phyloP scores from a whole-genome alignment of 2,797 vertebrate genomes.

The Borostomias antarcticus region DNA sequence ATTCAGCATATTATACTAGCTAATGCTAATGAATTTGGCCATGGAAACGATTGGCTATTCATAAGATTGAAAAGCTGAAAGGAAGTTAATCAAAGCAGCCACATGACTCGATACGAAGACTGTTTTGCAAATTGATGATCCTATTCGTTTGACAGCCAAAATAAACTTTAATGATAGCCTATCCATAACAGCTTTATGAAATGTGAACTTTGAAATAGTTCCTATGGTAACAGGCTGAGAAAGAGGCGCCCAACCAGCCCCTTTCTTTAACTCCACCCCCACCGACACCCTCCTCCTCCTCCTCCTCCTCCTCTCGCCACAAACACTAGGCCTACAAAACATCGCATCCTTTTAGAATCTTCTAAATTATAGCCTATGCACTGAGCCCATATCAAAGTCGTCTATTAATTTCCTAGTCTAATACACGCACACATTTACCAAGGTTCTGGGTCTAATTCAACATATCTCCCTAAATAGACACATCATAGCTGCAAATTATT shows the following conservation, averaged over 20 bases:
- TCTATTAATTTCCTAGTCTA: not conserved
- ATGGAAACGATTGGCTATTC: not conserved
- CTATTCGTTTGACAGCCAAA: not conserved
- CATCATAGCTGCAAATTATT: not conserved
- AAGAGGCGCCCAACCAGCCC: constrained; percentile 59
- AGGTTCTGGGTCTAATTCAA: no score
- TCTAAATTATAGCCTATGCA: not conserved
- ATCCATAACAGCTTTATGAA: constrained; percentile 48
- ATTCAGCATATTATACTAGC: not conserved
- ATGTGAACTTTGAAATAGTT: constrained; percentile 52
- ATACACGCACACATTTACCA: no score
- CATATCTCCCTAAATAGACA: no score
- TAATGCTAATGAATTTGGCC: constrained; percentile 1
- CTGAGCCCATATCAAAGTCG: not conserved
- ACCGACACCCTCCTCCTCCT: no score
- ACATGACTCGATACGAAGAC: not conserved
- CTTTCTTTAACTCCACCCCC: constrained; percentile 59
- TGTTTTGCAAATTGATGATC: not conserved
- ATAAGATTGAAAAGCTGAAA: not conserved
- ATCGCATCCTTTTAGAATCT: constrained; percentile 11
- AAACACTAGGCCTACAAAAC: no score
- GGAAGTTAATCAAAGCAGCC: not conserved
- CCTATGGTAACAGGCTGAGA: constrained; percentile 62
- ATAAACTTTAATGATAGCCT: constrained; percentile 1
- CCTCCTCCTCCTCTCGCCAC: no score